Conservation (phyloP, 2,797 vertebrate genomes). For the Urophycis tenuis region DNA sequence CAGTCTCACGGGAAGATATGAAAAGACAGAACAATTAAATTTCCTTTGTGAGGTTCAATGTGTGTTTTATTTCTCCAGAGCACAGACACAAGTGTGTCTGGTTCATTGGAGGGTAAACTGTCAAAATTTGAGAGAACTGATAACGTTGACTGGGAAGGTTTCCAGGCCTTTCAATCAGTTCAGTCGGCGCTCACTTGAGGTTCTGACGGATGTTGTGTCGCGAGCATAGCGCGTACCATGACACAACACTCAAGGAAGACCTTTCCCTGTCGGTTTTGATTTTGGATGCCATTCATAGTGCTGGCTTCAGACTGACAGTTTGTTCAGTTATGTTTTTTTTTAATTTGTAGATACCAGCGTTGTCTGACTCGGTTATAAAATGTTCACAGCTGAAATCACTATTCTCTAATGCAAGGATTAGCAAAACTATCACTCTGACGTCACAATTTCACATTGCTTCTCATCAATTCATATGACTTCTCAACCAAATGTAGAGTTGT, state of each 20-base stretch:
- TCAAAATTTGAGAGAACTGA: constrained; percentile 20
- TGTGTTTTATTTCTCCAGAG: constrained; percentile 13
- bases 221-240: neutral
- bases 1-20: constrained; percentile 15
- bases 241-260: constrained; percentile 22
- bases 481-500: too few species aligned
- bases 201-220: constrained; percentile 23
- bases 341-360: constrained; percentile 11
- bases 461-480: too few species aligned
- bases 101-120: constrained; percentile 21
- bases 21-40: constrained; percentile 28
- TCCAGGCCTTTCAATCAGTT: constrained; percentile 28
- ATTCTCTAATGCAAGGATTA: too few species aligned
- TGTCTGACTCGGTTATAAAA: constrained; percentile 27
- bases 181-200: constrained; percentile 40
- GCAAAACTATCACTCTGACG: too few species aligned
- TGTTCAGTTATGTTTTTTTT: too few species aligned
- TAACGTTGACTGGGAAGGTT: constrained; percentile 2
- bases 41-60: constrained; percentile 23
- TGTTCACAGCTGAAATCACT: too few species aligned
- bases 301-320: constrained; percentile 22
- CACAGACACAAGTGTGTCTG: neutral
- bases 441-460: too few species aligned
- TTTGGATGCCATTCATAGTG: constrained; percentile 16
- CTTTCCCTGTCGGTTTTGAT: constrained; percentile 1